Base-by-base conservation (phyloP, 2,888 invertebrate species). In the Tryphoninae sp. region DNA sequence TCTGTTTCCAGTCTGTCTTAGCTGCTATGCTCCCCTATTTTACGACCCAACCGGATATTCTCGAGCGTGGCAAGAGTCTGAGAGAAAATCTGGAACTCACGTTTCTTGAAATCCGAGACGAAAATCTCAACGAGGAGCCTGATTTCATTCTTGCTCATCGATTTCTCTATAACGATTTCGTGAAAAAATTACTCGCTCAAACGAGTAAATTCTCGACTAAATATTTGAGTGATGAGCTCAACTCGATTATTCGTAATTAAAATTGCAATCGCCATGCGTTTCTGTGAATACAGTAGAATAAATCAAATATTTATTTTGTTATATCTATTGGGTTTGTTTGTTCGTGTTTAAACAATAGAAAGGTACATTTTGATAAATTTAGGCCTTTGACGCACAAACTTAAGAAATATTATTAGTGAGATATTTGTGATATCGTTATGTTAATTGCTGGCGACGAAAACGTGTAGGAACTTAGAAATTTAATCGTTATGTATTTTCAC, bases 91-190 rank as follows among this genome's bases (percentile, higher is more conserved):
- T 90, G 13, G 64, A 69, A 2, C 19, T 9, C 1, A 77, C 86
- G 9, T 87, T 84, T 58, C 69, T 65, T 0, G 86, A 90, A 6
- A 67, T 89, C 3, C 69, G 53, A n/a, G 84, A 86, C 64, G 53
- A 83, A 33, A 78, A 81, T 1, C 69, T 87, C 0, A 78, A 79
- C 16, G 77, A 84, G 1, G 83, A 84, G 0, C n/a, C 72, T 16
- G 77, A 84, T 3, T 9, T 80, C 1, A 87, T 84, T 49, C 78
- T 89, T 64, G 83, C 86, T 13, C 89, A 90, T 80, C 87, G 88
- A 19, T 77, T 90, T 2, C n/a, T 89, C n/a, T 85, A 86, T 69
- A 89, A 89, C 67, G 40, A 64, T 4, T 87, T 88, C 9, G 81
- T 89, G 2, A 58, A 22, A 2, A 77, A 80, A 53, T 73, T 90